A percentile compares a stretch with the other conserved stretches of the same genome.
Conservation (phyloP, 2,888 invertebrate genomes). For the Eucriotettix oculatus region DNA sequence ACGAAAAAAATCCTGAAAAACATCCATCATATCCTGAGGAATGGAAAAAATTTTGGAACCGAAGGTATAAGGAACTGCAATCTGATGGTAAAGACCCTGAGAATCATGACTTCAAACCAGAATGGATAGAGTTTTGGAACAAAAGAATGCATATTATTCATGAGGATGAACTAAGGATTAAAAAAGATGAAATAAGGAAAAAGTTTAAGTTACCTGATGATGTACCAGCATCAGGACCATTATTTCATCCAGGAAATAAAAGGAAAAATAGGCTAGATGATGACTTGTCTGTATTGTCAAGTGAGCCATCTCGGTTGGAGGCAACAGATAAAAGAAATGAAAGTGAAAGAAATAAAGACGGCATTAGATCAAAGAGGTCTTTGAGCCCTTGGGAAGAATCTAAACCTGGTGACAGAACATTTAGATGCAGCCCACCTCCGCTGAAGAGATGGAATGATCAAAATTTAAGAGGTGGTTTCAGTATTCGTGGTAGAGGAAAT, state of each 20-base stretch:
- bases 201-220: constrained; percentile 36
- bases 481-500: too few relatives aligned
- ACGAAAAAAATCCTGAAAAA: constrained; percentile 73
- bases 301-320: constrained; percentile 11
- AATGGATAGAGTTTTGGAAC: constrained; percentile 79
- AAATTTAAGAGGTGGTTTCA: too few relatives aligned
- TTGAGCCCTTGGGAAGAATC: too few relatives aligned
- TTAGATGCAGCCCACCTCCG: too few relatives aligned
- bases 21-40: constrained; percentile 77
- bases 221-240: neutral
- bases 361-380: too few relatives aligned
- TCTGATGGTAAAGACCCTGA: constrained; percentile 55
- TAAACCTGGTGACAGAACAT: too few relatives aligned
- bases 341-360: constrained; percentile 11
- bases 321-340: constrained; percentile 13
- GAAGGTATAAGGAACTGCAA: constrained; percentile 62
- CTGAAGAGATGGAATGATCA: too few relatives aligned
- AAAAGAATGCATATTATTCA: constrained; percentile 64
- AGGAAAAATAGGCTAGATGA: neutral
- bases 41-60: constrained; percentile 83
- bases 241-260: too few relatives aligned
- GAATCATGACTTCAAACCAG: constrained; percentile 72
- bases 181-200: constrained; percentile 51
- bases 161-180: constrained; percentile 44
- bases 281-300: neutral